These are phyloP conservation scores for Crocuta crocuta DNA, from an alignment of 2,113 vertebrate species.

Conservation along the genomic window DNA sequence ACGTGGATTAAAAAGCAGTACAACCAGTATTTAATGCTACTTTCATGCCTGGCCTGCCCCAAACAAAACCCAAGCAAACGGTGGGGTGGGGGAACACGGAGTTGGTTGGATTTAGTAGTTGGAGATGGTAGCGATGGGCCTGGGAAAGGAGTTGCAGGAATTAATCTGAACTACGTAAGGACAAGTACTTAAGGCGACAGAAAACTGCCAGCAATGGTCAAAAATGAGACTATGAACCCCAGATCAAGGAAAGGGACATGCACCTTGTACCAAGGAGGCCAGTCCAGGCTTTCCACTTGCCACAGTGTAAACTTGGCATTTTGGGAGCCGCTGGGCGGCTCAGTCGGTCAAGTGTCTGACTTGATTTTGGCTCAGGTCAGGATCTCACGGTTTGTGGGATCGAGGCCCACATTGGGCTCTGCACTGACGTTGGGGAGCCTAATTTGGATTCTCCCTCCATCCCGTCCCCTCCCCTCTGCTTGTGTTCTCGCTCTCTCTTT, in stretches of 20 bases:
- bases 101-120: background rate
- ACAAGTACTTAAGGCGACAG: too few species aligned
- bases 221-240: background rate
- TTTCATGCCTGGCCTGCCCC: background rate
- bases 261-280: background rate
- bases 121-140: background rate
- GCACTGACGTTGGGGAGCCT: too few species aligned
- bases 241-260: background rate
- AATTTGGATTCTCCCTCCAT: too few species aligned
- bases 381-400: too few species aligned
- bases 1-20: background rate
- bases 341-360: too few species aligned
- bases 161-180: fast-evolving
- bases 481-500: too few species aligned
- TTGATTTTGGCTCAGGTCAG: too few species aligned
- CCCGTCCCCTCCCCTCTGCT: too few species aligned
- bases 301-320: background rate
- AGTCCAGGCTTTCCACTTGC: background rate
- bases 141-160: background rate
- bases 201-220: background rate
- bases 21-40: background rate
- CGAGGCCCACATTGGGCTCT: too few species aligned
- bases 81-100: fast-evolving
- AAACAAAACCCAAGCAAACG: background rate
- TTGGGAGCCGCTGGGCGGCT: too few species aligned